Evolutionary conservation across 1,140 invertebrate genomes (phyloP).

Genomic region (Ganaspis sp.): DNA sequence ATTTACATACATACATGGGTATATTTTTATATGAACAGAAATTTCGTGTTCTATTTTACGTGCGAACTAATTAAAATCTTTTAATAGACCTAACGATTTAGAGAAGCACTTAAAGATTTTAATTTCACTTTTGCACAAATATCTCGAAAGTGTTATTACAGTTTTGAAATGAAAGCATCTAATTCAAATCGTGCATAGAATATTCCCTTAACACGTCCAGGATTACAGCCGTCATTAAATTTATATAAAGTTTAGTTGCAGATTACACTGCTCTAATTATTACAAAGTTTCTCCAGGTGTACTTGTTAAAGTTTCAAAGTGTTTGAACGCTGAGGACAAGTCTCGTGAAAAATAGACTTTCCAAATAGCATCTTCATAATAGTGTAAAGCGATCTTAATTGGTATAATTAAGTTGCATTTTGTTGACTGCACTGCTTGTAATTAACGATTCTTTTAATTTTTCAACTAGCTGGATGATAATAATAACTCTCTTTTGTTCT

Average conservation of each 20-base stretch:
- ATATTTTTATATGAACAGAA: too few species aligned
- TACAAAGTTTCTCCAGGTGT: neutral
- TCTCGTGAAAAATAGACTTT: constrained; percentile 10
- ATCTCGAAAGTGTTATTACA: neutral
- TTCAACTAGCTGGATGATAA: neutral
- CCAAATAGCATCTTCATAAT: neutral
- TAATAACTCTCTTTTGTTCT: neutral
- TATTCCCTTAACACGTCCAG: neutral
- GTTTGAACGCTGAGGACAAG: neutral
- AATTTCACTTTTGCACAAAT: too few species aligned
- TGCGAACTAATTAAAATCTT: too few species aligned
- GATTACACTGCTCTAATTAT: neutral
- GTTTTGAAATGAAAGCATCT: neutral
- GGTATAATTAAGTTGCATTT: neutral
- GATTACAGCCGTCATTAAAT: neutral
- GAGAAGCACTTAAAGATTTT: too few species aligned
- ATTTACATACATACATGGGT: too few species aligned
- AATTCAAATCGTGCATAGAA: neutral
- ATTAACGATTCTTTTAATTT: neutral
- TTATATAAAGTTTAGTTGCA: constrained; percentile 1
- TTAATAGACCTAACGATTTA: too few species aligned
- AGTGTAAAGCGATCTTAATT: neutral
- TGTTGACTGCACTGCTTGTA: neutral
- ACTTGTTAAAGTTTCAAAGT: neutral
- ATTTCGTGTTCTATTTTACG: too few species aligned